Evolutionary conservation across 2,797 vertebrate genomes (phyloP).

Genomic region (Momotus momota): DNA sequence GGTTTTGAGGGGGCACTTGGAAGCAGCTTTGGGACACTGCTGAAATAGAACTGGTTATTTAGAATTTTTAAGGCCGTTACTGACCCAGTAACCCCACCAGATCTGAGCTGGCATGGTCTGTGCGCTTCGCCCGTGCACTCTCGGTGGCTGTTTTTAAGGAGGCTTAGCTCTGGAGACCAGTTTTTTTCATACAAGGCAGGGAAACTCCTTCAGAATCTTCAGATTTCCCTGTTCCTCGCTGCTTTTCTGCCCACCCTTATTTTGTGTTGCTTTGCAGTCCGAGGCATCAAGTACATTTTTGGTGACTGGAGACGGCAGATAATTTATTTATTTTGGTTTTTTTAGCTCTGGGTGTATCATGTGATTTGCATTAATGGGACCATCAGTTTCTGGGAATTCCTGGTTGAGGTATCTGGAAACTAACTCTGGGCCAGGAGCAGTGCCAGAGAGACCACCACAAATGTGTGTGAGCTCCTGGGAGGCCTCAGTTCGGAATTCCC

Average conservation of each 20-base stretch:
- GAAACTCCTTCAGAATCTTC: not conserved
- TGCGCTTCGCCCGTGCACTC: not conserved
- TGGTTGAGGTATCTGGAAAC: not conserved
- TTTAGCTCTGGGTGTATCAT: not conserved
- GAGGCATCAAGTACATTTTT: not conserved
- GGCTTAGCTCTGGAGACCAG: not conserved
- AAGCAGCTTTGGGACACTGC: conserved; percentile 1
- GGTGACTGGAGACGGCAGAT: not conserved
- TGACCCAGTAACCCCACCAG: not conserved
- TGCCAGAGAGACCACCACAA: not conserved
- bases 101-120: not conserved
- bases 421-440: not conserved
- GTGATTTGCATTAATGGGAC: not conserved
- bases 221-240: not conserved
- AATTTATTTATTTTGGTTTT: not conserved
- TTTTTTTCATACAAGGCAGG: not conserved
- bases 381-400: not conserved
- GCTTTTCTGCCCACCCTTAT: not conserved
- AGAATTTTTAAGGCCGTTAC: rapidly evolving
- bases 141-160: not conserved
- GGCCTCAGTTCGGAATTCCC: not conserved
- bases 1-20: not conserved
- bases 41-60: not conserved
- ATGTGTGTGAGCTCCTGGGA: not conserved
- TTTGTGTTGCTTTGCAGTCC: conserved; percentile 28